A percentile compares a stretch with the other conserved stretches of the same genome.
Conservation (phyloP, 2,113 vertebrate species). For the Asarcornis scutulata region DNA sequence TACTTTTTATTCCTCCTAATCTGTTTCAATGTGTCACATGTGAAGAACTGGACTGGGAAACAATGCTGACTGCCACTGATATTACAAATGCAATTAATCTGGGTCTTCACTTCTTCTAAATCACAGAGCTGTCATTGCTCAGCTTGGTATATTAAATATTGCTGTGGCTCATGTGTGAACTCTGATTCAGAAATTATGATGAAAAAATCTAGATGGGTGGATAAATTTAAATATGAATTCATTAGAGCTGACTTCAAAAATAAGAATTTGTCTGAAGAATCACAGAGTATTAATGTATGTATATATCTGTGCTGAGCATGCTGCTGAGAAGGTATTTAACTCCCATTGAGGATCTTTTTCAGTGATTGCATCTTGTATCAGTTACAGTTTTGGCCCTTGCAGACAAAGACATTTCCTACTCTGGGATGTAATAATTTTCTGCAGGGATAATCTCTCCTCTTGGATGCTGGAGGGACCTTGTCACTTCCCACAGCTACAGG, state of each 20-base stretch:
- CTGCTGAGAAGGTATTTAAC: not conserved
- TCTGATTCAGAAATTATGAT: slow-evolving; percentile 36
- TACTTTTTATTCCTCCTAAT: not conserved
- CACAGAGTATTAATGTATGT: not conserved
- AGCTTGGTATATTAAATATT: slow-evolving; percentile 16
- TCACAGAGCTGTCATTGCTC: slow-evolving; percentile 5
- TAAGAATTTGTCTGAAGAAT: not conserved
- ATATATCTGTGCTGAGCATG: not conserved
- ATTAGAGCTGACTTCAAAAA: slow-evolving; percentile 4
- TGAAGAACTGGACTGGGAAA: not conserved
- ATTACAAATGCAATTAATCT: slow-evolving; percentile 39
- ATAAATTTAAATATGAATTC: slow-evolving; percentile 30
- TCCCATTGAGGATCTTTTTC: not conserved
- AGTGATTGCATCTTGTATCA: not conserved
- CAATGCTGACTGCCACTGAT: not conserved
- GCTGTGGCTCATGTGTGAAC: not conserved
- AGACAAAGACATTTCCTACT: not conserved
- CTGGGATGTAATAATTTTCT: not conserved
- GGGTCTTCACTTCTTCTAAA: slow-evolving; percentile 40
- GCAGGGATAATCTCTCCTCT: not conserved
- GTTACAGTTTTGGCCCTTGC: not conserved
- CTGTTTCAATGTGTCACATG: not conserved
- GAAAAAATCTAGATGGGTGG: not conserved
- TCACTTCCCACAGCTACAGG: not conserved
- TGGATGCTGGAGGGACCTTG: not conserved